phyloP scores from a whole-genome alignment of 2,797 vertebrate genomes.

The Centroberyx gerrardi region DNA sequence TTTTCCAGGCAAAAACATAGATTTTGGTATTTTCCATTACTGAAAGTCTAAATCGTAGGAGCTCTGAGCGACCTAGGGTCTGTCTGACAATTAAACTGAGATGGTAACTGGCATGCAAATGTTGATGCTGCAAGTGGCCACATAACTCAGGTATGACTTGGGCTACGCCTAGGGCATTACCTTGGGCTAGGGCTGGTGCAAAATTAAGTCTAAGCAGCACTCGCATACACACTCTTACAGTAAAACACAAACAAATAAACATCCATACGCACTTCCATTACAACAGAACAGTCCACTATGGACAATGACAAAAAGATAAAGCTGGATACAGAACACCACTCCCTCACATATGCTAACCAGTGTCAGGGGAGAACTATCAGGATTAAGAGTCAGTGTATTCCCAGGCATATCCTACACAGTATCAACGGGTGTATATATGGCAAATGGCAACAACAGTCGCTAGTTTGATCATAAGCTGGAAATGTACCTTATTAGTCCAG shows the following conservation, averaged over 20 bases:
- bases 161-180: slow-evolving; percentile 34
- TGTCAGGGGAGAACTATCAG: slow-evolving; percentile 64
- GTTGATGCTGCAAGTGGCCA: slow-evolving; percentile 36
- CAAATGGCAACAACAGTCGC: slow-evolving; percentile 61
- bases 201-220: slow-evolving; percentile 56
- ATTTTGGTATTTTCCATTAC: slow-evolving; percentile 19
- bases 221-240: slow-evolving; percentile 46
- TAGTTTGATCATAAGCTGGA: slow-evolving; percentile 68
- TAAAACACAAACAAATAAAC: slow-evolving; percentile 63
- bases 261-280: slow-evolving; percentile 65
- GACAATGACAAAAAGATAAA: slow-evolving; percentile 68
- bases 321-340: slow-evolving; percentile 59
- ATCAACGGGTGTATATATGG: slow-evolving; percentile 74
- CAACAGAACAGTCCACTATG: slow-evolving; percentile 59
- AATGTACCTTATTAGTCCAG: slow-evolving; percentile 64
- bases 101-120: slow-evolving; percentile 44
- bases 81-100: slow-evolving; percentile 23
- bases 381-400: slow-evolving; percentile 59
- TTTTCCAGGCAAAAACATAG: slow-evolving; percentile 26
- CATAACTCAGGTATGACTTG: slow-evolving; percentile 25
- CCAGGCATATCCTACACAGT: slow-evolving; percentile 78
- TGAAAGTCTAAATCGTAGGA: slow-evolving; percentile 20
- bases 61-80: slow-evolving; percentile 5
- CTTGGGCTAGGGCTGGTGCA: slow-evolving; percentile 53
- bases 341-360: slow-evolving; percentile 58